Evolutionary conservation across 1,140 invertebrate genomes (phyloP), one percentile per base, ranked within the genome.

Genomic region (Centruroides vittatus): DNA sequence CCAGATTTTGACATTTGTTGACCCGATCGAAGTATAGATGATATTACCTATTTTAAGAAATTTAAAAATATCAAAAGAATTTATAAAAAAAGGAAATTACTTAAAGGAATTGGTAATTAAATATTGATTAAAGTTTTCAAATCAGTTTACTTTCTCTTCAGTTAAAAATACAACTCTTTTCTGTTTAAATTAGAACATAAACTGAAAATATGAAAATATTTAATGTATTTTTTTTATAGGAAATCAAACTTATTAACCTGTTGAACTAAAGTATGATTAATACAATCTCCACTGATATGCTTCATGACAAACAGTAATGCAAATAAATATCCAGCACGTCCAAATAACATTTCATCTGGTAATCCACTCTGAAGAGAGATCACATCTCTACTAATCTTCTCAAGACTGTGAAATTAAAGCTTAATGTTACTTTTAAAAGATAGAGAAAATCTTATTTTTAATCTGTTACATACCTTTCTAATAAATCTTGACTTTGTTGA

Each of bases 311-410:
- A 86, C 3, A 89, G 70, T 13, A 89, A 73, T 50, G 85, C 74
- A 77, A 81, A 89, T n/a, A 95, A 73, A 74, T 88, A 93, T 35
- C 91, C 91, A 71, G 79, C 80, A 70, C 87, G 78, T 23, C 91
- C 90, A 79, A 89, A 92, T 7, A 94, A 73, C 46, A 91, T 70
- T 76, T 93, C 90, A 80, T 93, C 86, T 2, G 86, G 82, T 47
- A 86, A 70, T 59, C 78, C 74, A 58, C 23, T 55, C 6, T 55
- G 9, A 4, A 50, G n/a, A 6, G 50, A 12, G n/a, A 62, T 59
- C 1, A 59, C 63, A 47, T 63, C 57, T 11, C 61, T 56, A 35
- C 69, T 63, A 35, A 74, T 46, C 9, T 62, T 61, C 35, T 63
- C 63, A 35, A 75, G 58, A 53, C 74, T 75, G 49, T 7, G 66